These are phyloP conservation scores for Trichosurus vulpecula DNA, from an alignment of 2,797 vertebrate species.

Conservation along the genomic window DNA sequence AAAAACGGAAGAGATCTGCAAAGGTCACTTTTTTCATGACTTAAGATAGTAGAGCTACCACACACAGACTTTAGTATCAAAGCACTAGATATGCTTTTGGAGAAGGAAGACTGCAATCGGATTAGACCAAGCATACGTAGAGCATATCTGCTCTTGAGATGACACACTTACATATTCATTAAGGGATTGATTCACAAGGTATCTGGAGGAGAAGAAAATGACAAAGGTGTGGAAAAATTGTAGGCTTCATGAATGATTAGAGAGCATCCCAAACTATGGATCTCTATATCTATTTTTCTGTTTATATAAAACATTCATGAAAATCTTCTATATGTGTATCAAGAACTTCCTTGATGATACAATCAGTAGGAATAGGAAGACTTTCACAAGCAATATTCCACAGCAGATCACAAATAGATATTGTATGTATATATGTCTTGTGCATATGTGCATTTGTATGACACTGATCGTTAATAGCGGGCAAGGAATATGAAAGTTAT, in stretches of 20 bases:
- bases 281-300: not conserved
- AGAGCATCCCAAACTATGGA: not conserved
- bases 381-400: not conserved
- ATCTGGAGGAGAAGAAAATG: not conserved
- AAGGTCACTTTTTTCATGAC: not conserved
- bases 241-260: not conserved
- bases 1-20: not conserved
- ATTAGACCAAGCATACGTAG: not conserved
- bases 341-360: not conserved
- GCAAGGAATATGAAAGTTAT: not conserved
- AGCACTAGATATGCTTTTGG: not conserved
- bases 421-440: accelerated
- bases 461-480: not conserved
- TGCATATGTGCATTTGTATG: not conserved
- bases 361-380: not conserved
- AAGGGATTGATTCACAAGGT: not conserved
- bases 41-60: not conserved
- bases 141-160: not conserved
- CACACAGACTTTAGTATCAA: not conserved
- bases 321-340: not conserved
- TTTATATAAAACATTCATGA: not conserved
- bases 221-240: not conserved
- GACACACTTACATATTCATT: not conserved
- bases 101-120: not conserved
- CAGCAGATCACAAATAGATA: not conserved